Percentiles rank a stretch among this genome's conserved stretches.
Evolutionary conservation across 2,113 vertebrate genomes (phyloP).

Genomic region (Scatophagus argus): DNA sequence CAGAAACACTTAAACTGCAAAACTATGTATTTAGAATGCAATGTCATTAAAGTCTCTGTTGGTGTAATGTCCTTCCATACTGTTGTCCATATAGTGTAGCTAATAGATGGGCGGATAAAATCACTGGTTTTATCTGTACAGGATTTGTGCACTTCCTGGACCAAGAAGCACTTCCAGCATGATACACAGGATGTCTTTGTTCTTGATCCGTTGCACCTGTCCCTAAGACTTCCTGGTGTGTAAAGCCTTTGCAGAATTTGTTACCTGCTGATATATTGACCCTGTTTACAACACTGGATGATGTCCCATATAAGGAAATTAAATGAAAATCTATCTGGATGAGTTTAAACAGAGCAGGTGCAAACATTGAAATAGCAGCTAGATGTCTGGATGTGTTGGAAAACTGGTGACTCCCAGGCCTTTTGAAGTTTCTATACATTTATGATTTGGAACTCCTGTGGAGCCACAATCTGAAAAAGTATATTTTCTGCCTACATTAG

Average conservation of each 20-base stretch:
- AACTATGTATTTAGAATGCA: too few species aligned
- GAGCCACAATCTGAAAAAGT: conserved; percentile 5
- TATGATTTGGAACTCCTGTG: conserved; percentile 1
- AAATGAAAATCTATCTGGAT: neutral
- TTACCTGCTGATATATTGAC: neutral
- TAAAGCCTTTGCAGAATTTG: neutral
- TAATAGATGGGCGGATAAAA: too few species aligned
- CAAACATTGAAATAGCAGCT: neutral
- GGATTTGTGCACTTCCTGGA: neutral
- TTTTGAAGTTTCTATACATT: neutral
- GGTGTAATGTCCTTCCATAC: too few species aligned
- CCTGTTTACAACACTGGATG: neutral
- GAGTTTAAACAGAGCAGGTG: neutral
- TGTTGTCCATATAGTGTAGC: too few species aligned
- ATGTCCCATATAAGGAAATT: neutral
- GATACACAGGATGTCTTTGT: neutral
- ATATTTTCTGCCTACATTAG: neutral
- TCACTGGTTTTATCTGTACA: too few species aligned
- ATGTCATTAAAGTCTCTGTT: too few species aligned
- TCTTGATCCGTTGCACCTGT: neutral
- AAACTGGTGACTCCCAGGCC: neutral
- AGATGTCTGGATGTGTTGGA: neutral
- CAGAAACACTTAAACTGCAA: too few species aligned
- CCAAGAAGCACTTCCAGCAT: neutral
- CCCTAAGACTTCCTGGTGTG: too few species aligned